A percentile compares a stretch with the other conserved stretches of the same genome.
These are phyloP conservation scores for Alauda arvensis DNA, from an alignment of 2,797 vertebrate species.

Conservation along the genomic window DNA sequence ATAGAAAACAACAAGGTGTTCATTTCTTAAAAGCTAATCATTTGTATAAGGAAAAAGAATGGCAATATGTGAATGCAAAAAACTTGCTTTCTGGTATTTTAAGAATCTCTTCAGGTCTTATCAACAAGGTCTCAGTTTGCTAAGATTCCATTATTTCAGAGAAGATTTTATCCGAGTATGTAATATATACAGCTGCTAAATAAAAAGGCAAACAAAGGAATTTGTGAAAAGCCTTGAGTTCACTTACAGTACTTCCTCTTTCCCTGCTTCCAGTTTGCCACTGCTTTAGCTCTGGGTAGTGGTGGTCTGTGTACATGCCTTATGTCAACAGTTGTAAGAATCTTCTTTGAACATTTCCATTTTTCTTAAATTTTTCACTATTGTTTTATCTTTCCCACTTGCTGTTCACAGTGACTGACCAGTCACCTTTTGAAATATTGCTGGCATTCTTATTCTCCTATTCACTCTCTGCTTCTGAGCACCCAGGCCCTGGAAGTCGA, in stretches of 20 bases:
- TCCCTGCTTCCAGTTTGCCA: not conserved
- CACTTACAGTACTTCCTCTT: not conserved
- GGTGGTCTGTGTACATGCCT: not conserved
- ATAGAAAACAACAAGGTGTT: not conserved
- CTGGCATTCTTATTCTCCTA: not conserved
- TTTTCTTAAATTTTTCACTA: not conserved
- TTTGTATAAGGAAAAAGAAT: not conserved
- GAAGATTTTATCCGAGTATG: not conserved
- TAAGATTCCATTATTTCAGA: not conserved
- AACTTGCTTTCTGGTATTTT: not conserved
- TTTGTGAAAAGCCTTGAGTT: not conserved
- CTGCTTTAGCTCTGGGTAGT: not conserved
- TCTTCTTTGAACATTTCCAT: not conserved
- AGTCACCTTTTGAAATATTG: constrained; percentile 32
- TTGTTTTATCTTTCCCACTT: not conserved
- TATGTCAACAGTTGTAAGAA: not conserved
- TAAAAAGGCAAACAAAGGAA: not conserved
- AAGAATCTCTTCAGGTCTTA: not conserved
- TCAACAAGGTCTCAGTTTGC: not conserved
- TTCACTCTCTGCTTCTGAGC: not conserved
- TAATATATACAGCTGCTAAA: not conserved
- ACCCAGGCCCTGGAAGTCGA: not conserved
- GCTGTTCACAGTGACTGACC: not conserved
- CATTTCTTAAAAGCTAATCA: not conserved
- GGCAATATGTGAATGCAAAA: not conserved